phyloP scores from a whole-genome alignment of 2,888 invertebrate species.

The Gibbula magus region DNA sequence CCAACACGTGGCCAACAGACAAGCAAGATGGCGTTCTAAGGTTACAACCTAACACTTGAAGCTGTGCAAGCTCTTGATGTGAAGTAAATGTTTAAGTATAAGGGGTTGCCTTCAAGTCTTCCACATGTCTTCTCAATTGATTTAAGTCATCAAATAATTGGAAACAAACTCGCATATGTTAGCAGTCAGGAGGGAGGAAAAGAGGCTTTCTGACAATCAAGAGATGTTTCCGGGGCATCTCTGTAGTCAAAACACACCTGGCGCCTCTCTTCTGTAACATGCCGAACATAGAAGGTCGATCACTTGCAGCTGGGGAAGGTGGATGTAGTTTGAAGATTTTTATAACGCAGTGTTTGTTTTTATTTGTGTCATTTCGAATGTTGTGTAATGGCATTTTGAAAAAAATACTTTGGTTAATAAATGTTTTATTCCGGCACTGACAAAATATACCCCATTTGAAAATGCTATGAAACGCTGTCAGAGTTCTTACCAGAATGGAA shows the following conservation, averaged over 20 bases:
- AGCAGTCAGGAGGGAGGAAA: not conserved
- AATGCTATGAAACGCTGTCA: too few species aligned
- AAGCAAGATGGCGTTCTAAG: not conserved
- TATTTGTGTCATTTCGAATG: too few species aligned
- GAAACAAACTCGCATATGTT: not conserved
- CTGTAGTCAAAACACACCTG: conserved; percentile 8
- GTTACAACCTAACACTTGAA: not conserved
- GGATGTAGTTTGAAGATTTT: not conserved
- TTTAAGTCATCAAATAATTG: not conserved
- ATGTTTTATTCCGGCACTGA: too few species aligned
- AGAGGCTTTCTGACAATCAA: not conserved
- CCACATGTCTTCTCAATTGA: not conserved
- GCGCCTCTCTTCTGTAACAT: too few species aligned
- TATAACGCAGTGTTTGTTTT: too few species aligned
- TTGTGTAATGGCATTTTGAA: too few species aligned
- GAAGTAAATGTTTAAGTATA: not conserved
- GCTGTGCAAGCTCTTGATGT: not conserved
- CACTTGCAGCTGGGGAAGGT: not conserved
- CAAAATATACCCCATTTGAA: too few species aligned
- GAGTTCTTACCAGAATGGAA: too few species aligned
- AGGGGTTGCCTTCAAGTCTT: not conserved
- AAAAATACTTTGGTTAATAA: too few species aligned
- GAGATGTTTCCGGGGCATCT: not conserved
- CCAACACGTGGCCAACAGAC: not conserved
- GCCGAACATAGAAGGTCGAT: too few species aligned